Evolutionary conservation across 92 coral and sea anemone species (phyloP), one percentile per base, ranked within the genome.

Genomic region (Umimayanthus chanpuru): DNA sequence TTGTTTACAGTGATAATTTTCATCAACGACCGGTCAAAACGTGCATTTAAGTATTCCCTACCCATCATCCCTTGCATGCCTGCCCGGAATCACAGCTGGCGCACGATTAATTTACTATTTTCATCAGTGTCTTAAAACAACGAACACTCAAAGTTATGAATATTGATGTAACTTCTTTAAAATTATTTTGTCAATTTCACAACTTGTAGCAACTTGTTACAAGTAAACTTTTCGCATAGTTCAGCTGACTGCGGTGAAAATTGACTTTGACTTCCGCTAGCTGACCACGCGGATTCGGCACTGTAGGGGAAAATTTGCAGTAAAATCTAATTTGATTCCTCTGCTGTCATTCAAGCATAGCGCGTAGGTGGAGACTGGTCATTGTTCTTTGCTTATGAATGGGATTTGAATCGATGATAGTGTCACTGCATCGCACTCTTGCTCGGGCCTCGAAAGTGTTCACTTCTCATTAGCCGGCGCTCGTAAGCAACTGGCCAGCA

Each of bases 351-450:
- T 83, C 87, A 83, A 3, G 77, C 78, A 70, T 47, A 16, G 26
- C 87, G 66, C 87, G 87, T 83, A 83, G 87, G 87, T 25, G 94
- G 92, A 90, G 94, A 93, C 94, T 81, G 76, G 81, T 85, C 86
- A 93, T 95, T 95, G 96, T 93, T 91, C 85, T 88, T 67, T 79
- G 77, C 61, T 39, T 85, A 91, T 94, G 90, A 94, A 94, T 94
- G 98, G 96, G 94, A 92, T 93, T 94, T 94, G 93, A 94, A 89
- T 91, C 91, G 65, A 93, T 89, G 98, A 88, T 82, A 88, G 70
- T 81, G 85, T 61, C 18, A 8, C 26, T 23, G 15, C 72, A 20
- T 61, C 50, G 29, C 85, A 81, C 47, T 81, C 73, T 29, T 3
- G 5, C 73, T 56, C 73, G 7, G n/a, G 55, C 6, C 70, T 21